Percentiles rank a stretch among this genome's conserved stretches.
Evolutionary conservation across 2,113 vertebrate genomes (phyloP).

Genomic region (Agelaius tricolor): DNA sequence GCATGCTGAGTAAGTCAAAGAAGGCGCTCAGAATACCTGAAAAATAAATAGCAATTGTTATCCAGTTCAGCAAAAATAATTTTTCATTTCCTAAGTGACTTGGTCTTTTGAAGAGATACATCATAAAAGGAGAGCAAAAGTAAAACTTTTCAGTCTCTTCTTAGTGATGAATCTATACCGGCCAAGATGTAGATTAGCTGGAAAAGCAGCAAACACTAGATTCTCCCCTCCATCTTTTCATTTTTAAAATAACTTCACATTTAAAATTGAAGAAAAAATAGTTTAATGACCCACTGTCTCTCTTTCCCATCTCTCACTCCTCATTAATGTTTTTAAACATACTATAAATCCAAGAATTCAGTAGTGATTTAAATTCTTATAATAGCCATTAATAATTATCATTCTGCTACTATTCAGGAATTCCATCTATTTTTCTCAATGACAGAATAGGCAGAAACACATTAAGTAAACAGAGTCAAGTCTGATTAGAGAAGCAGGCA

Average conservation of each 20-base stretch:
- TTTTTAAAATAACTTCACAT: not conserved
- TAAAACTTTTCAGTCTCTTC: not conserved
- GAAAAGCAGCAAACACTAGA: slow-evolving; percentile 11
- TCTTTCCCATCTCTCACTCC: not conserved
- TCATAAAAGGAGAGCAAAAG: not conserved
- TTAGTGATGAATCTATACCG: not conserved
- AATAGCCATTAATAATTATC: not conserved
- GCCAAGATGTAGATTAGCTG: not conserved
- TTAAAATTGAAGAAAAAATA: not conserved
- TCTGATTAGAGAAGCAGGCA: not conserved
- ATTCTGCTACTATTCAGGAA: not conserved
- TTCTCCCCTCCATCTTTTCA: not conserved
- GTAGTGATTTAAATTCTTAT: not conserved
- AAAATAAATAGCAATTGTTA: not conserved
- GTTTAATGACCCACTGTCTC: not conserved
- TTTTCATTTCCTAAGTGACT: not conserved
- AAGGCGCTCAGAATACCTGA: not conserved
- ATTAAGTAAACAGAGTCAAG: slow-evolving; percentile 3
- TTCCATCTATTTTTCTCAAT: slow-evolving; percentile 10
- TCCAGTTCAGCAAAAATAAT: not conserved
- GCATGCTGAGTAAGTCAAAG: not conserved
- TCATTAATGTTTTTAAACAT: not conserved
- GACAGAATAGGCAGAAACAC: not conserved
- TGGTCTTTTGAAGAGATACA: not conserved
- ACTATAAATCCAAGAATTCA: not conserved